Conservation (phyloP, 2,888 invertebrate genomes). For the Spicauda simplicius region DNA sequence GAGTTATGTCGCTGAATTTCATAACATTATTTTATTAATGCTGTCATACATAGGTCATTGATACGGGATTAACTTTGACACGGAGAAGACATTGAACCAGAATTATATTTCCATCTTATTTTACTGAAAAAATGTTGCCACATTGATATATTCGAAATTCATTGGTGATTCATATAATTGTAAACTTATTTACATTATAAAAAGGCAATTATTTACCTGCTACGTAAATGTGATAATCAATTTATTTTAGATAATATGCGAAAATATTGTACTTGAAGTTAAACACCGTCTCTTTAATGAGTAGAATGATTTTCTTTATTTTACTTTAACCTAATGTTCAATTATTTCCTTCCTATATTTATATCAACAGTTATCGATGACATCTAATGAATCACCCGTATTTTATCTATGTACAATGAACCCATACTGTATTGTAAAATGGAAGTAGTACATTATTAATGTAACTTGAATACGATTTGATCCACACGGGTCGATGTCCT, state of each 20-base stretch:
- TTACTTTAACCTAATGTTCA: not conserved
- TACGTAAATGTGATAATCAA: not conserved
- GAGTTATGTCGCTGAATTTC: not conserved
- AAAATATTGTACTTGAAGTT: too few species aligned
- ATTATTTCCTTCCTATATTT: constrained; percentile 33
- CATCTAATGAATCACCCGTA: constrained; percentile 48
- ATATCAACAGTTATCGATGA: constrained; percentile 61
- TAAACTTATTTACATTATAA: not conserved
- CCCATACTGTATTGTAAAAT: constrained; percentile 72
- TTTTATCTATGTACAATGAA: constrained; percentile 51
- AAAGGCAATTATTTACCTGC: not conserved
- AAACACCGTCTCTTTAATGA: too few species aligned
- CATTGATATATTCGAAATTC: too few species aligned
- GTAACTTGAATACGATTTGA: constrained; percentile 75
- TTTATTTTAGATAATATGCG: not conserved
- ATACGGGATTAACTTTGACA: constrained; percentile 2
- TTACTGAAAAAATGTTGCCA: constrained; percentile 3
- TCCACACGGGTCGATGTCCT: constrained; percentile 79
- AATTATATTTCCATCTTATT: constrained; percentile 8
- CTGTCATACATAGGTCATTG: not conserved
- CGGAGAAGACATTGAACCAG: constrained; percentile 7
- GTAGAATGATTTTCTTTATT: not conserved
- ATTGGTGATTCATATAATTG: too few species aligned
- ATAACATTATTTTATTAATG: not conserved
- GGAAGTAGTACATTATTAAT: constrained; percentile 56